phyloP scores from a whole-genome alignment of 2,888 invertebrate genomes.

The Aleiodes testaceus region DNA sequence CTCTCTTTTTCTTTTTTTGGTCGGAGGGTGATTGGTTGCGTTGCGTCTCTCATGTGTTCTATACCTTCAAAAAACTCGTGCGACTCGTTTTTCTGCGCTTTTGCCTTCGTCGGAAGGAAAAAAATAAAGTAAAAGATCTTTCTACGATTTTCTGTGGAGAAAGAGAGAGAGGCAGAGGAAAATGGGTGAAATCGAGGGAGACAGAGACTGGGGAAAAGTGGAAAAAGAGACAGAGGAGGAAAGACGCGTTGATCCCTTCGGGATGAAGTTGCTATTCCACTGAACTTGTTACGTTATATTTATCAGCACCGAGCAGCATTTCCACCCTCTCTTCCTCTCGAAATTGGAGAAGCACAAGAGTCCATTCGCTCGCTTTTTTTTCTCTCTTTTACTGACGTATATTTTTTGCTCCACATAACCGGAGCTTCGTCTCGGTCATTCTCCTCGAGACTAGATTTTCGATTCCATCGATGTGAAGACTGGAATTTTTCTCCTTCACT shows the following conservation, averaged over 20 bases:
- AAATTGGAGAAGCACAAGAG: constrained; percentile 45
- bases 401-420: constrained; percentile 42
- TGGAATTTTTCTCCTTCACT: background rate
- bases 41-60: constrained; percentile 44
- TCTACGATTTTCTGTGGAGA: background rate
- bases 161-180: constrained; percentile 40
- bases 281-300: constrained; percentile 73
- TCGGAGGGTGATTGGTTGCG: constrained; percentile 48
- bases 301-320: constrained; percentile 68
- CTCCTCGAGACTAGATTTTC: background rate
- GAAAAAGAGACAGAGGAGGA: constrained; percentile 45
- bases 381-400: constrained; percentile 52
- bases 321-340: constrained; percentile 56
- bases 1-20: background rate
- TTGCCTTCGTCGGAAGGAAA: constrained; percentile 40
- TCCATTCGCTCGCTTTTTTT: constrained; percentile 57
- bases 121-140: constrained; percentile 32
- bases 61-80: constrained; percentile 42
- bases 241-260: constrained; percentile 71
- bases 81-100: constrained; percentile 47
- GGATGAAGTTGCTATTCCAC: constrained; percentile 72
- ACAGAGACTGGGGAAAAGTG: constrained; percentile 6
- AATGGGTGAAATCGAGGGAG: constrained; percentile 34
- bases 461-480: background rate
- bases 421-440: constrained; percentile 17